Conservation (phyloP, 1,140 invertebrate genomes). For the Trichonephila inaurata region DNA sequence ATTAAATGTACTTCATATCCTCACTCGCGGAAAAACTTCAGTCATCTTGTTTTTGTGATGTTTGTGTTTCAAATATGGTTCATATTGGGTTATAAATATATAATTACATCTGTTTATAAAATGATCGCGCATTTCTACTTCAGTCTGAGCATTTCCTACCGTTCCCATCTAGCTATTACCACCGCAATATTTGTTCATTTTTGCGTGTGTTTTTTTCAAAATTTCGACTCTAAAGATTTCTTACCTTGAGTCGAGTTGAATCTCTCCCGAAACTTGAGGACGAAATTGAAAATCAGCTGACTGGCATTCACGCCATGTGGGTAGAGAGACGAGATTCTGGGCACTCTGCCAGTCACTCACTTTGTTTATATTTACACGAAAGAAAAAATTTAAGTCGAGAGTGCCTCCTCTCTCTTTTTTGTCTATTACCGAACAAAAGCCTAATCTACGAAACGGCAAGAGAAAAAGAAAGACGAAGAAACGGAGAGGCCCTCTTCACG, state of each 20-base stretch:
- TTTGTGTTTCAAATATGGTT: not conserved
- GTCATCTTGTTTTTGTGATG: not conserved
- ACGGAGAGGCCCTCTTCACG: not conserved
- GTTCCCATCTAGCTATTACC: not conserved
- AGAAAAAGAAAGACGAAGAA: not conserved
- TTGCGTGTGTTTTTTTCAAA: not conserved
- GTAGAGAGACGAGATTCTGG: not conserved
- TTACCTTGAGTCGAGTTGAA: conserved; percentile 20
- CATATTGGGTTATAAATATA: not conserved
- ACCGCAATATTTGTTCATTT: not conserved
- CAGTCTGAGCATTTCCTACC: not conserved
- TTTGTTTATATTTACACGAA: conserved; percentile 67
- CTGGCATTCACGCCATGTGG: conserved; percentile 50
- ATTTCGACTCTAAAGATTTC: conserved; percentile 29
- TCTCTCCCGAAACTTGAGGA: not conserved
- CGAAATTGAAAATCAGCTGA: conserved; percentile 38
- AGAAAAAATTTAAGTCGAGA: not conserved
- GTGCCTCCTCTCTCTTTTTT: not conserved
- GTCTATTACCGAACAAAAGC: not conserved
- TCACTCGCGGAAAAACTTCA: no score
- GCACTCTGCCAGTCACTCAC: conserved; percentile 66
- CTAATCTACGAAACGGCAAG: not conserved
- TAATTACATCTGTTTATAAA: not conserved
- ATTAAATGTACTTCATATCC: no score
- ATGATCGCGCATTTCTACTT: not conserved